Evolutionary conservation across 2,113 vertebrate species (phyloP), one percentile per base, ranked within the genome.

Genomic region (Caranx ignobilis): DNA sequence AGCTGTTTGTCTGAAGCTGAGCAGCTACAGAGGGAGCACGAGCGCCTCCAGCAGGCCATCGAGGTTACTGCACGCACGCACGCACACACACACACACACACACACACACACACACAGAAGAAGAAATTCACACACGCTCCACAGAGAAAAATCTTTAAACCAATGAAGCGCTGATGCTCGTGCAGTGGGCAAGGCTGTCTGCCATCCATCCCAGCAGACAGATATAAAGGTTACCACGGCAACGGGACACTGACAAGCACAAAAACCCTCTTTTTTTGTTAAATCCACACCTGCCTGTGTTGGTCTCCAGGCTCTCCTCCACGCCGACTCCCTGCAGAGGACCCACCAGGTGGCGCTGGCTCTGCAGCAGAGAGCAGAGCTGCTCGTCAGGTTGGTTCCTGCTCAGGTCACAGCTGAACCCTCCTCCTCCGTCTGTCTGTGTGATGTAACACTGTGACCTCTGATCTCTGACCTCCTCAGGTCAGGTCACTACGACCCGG

Each of bases 321-420:
- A 99, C 71, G 98, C 98, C 67, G 98, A 97, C 95, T 99, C 97
- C 74, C 96, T 99, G 83, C 98, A 99, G 96, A 97, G 99, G 94
- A 99, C 98, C 6, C 98, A 99, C 82, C 98, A 99, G 96, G 99
- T 98, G 62, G 98, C 98, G 67, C 96, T 99, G 84, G 98, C 98
- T 86, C 96, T 99, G 7, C 98, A 99, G 95, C 98, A 99, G 95
- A 96, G 98, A 83, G 98, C 98, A 0, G 98, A 99, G 87, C 96
- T 97, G 0, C 88, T 99, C 84, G 96, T 99, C 48, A 96, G 98
- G 95, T 97, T 2, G 8, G 87, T 80, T 21, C 12, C 39, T 41
- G 8, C 39, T 10, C 6, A 41, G 39, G 6, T 18, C 18, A 7
- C 18, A 19, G 15, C 16, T 50, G 2, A n/a, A 50, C 19, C 48